These are phyloP conservation scores for Cololabis saira DNA, from an alignment of 2,113 vertebrate genomes.

Conservation along the genomic window DNA sequence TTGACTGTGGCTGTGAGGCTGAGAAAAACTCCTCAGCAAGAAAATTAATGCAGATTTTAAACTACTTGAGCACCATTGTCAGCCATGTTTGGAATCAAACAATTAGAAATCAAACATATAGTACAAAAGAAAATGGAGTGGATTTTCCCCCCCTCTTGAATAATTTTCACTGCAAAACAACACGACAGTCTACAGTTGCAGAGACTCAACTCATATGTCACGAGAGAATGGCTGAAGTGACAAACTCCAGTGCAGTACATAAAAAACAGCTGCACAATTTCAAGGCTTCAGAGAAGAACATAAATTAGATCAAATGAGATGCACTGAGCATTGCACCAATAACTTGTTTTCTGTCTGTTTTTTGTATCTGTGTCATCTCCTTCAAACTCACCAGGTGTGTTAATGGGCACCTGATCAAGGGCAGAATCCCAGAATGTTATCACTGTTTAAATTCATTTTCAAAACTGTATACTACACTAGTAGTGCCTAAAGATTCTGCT, in stretches of 20 bases:
- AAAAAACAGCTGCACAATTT: slow-evolving; percentile 3
- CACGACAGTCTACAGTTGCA: neutral
- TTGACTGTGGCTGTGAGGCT: no score
- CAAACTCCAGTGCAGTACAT: neutral
- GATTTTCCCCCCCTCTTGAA: no score
- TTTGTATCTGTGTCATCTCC: no score
- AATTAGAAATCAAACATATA: no score
- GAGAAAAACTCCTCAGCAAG: no score
- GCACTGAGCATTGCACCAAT: neutral
- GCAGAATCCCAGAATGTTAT: neutral
- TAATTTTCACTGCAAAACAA: neutral
- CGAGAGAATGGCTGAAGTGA: neutral
- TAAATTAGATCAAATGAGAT: neutral
- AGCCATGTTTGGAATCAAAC: no score
- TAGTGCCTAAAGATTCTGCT: no score
- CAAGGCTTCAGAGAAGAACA: neutral
- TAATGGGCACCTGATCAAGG: neutral
- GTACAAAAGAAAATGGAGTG: no score
- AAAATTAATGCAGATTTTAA: no score
- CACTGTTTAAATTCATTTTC: no score
- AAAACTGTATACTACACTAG: no score
- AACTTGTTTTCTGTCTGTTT: neutral
- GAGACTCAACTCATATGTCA: neutral
- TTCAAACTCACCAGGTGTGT: neutral
- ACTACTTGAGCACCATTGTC: no score